A percentile compares a stretch with the other conserved stretches of the same genome.
These are phyloP conservation scores for Apocheima hispidaria DNA, from an alignment of 2,888 invertebrate species.

Conservation along the genomic window DNA sequence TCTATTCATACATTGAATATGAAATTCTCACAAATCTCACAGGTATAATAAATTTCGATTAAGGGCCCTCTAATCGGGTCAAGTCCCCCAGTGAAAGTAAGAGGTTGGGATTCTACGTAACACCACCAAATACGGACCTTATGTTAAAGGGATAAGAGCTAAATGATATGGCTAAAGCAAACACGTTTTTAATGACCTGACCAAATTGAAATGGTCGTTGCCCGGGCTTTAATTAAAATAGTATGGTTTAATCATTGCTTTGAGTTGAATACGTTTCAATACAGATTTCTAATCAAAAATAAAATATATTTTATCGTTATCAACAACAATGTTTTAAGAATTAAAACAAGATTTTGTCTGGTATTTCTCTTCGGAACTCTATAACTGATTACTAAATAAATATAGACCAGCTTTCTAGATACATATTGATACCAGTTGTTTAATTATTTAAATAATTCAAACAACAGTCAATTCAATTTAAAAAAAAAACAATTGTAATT, in stretches of 20 bases:
- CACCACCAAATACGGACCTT: constrained; percentile 29
- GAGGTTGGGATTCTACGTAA: constrained; percentile 21
- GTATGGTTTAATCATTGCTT: constrained; percentile 31
- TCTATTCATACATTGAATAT: constrained; percentile 43
- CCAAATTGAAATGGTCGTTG: constrained; percentile 36
- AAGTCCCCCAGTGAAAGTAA: constrained; percentile 70
- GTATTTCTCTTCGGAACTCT: not conserved
- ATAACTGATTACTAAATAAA: not conserved
- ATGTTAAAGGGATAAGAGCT: constrained; percentile 31
- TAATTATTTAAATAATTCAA: too few species aligned
- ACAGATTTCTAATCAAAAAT: constrained; percentile 16
- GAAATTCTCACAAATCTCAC: constrained; percentile 46
- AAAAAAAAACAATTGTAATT: too few species aligned
- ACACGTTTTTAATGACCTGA: constrained; percentile 33
- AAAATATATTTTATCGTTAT: not conserved
- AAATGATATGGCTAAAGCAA: constrained; percentile 16
- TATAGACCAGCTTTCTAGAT: not conserved
- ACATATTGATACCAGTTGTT: too few species aligned
- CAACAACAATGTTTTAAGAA: not conserved
- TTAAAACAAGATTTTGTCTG: not conserved
- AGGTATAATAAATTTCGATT: constrained; percentile 50
- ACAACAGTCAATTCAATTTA: too few species aligned
- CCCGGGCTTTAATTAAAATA: constrained; percentile 34
- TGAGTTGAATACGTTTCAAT: constrained; percentile 20
- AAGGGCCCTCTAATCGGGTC: constrained; percentile 64